A percentile compares a stretch with the other conserved stretches of the same genome.
Conservation (phyloP, 37 sponge, comb jelly and placozoan genomes). For the Ephydatia muelleri region DNA sequence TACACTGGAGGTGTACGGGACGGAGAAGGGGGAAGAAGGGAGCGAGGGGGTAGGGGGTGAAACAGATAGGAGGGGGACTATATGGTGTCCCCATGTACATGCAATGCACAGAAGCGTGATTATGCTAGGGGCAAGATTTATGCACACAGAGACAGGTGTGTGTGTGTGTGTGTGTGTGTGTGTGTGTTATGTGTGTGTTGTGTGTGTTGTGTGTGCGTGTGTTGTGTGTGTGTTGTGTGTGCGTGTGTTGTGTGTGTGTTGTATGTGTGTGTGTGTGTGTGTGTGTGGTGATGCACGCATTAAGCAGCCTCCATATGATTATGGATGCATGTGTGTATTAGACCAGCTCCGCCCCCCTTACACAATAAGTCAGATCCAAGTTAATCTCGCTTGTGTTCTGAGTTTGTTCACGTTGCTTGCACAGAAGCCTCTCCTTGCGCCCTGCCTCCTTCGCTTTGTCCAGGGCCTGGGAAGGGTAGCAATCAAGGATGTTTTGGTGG, state of each 20-base stretch:
- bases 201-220: too few species aligned
- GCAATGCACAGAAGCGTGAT: too few species aligned
- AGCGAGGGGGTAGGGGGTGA: background rate
- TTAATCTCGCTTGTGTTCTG: slow-evolving; percentile 75
- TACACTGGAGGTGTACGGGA: slow-evolving; percentile 3
- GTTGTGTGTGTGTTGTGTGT: too few species aligned
- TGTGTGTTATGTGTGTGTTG: too few species aligned
- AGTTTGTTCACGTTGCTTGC: slow-evolving; percentile 81
- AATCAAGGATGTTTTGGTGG: background rate
- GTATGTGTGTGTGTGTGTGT: too few species aligned
- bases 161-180: too few species aligned
- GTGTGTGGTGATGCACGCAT: too few species aligned
- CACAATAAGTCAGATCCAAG: slow-evolving; percentile 91
- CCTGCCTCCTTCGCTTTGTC: slow-evolving; percentile 95
- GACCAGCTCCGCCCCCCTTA: slow-evolving; percentile 3
- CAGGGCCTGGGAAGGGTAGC: slow-evolving; percentile 66
- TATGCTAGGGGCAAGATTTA: too few species aligned
- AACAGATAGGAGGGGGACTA: background rate
- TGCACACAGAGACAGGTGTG: too few species aligned
- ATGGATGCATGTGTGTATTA: background rate
- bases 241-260: too few species aligned
- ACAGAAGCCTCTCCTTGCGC: slow-evolving; percentile 87
- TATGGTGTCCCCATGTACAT: too few species aligned
- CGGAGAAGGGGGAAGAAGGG: background rate
- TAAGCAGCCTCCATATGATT: background rate